Base-by-base conservation (phyloP, 2,797 vertebrate species). In the Manis pentadactyla region DNA sequence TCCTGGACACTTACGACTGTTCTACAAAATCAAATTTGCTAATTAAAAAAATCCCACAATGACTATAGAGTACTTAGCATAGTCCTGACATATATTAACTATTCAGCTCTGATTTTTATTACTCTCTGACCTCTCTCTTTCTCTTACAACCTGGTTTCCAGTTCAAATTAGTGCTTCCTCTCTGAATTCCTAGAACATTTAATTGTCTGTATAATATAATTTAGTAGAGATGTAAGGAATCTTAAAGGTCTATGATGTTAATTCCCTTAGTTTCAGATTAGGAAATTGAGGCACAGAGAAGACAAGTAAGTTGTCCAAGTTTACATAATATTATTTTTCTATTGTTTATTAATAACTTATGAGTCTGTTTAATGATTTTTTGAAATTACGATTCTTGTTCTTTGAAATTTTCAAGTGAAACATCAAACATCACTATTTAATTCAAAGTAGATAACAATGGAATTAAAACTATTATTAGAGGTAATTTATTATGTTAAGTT, bases 341-440 rank as follows among this genome's bases (percentile, higher is more conserved):
- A 3, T 94, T 63, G 4, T 46, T 74, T 90, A 46, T 53, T 59
- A 81, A 68, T 90, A 86, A 77, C 81, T 7, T 66, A 1, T 71
- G 53, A 71, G 66, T 0, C 9, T 74, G 12, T 93, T 59, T 91
- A 85, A 85, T 81, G 27, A 53, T 91, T 75, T 93, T 57, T 81
- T 82, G 21, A 74, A 66, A 74, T 88, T 3, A 39, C 86, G 51
- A 59, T 66, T 82, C 19, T 57, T 64, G 5, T 92, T 81, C 49
- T 85, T 96, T 88, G 55, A 59, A 61, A 88, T 37, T 86, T 91
- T 95, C 27, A 86, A 84, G n/a, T 75, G 73, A 91, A 90, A 75
- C 31, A 31, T 69, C n/a, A 91, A 90, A 75, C 31, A 31, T 69
- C n/a, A 92, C 21, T 69, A 79, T 25, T 19, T 94, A 89, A 87